phyloP scores from a whole-genome alignment of 2,113 vertebrate genomes.

The Cromileptes altivelis region DNA sequence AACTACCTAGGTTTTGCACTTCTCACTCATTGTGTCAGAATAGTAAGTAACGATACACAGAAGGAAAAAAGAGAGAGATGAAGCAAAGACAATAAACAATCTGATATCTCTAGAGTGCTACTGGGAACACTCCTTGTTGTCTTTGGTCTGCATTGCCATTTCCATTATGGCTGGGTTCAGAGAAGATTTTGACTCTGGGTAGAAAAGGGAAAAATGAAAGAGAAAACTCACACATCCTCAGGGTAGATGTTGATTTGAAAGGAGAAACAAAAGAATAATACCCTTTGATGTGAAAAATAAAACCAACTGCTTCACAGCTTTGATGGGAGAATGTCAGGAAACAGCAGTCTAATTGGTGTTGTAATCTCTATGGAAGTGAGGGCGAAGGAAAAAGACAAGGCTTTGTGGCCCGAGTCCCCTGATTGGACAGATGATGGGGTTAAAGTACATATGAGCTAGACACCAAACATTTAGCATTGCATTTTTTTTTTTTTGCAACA shows the following conservation, averaged over 20 bases:
- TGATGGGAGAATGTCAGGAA: conserved; percentile 82
- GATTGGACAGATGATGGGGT: conserved; percentile 40
- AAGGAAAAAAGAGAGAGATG: conserved; percentile 47
- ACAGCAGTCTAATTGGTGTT: conserved; percentile 77
- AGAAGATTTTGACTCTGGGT: conserved; percentile 59
- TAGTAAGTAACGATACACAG: conserved; percentile 69
- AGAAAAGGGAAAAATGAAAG: conserved; percentile 50
- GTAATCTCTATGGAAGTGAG: conserved; percentile 74
- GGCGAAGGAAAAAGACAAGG: conserved; percentile 25
- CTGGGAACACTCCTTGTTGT: conserved; percentile 67
- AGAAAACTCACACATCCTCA: conserved; percentile 70
- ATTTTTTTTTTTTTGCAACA: not conserved
- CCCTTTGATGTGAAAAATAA: conserved; percentile 82
- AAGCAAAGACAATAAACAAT: conserved; percentile 76
- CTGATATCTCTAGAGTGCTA: conserved; percentile 69
- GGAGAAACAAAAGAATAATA: conserved; percentile 80
- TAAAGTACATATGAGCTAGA: conserved; percentile 9
- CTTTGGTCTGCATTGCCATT: conserved; percentile 75
- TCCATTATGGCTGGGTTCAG: conserved; percentile 72
- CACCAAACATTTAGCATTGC: conserved; percentile 24
- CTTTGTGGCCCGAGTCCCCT: conserved; percentile 8
- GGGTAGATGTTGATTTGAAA: conserved; percentile 83
- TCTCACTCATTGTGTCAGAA: conserved; percentile 57
- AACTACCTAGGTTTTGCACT: conserved; percentile 41
- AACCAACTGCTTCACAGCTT: conserved; percentile 76